Evolutionary conservation across 2,113 vertebrate genomes (phyloP), one percentile per base, ranked within the genome.

Genomic region (Dasyornis broadbenti): DNA sequence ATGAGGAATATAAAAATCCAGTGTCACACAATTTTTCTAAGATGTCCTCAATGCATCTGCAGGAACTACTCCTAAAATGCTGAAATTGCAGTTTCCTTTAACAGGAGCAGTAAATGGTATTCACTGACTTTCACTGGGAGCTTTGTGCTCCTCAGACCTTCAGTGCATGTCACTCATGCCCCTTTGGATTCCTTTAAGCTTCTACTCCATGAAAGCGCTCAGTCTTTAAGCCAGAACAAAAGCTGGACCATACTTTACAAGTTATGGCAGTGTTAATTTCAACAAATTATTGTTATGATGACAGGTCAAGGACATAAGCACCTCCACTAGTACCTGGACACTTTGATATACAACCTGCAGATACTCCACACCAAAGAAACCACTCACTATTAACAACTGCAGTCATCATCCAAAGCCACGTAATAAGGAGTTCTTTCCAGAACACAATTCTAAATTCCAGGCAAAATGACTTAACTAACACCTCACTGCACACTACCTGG

Each of bases 341-440:
- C 19, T 54, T 44, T 8, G 30, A 59, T 28, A 21, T 5, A 66
- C 91, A 71, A 44, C 7, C 10, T 78, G 64, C 78, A 66, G 21
- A 65, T 23, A 89, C 2, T 4, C 27, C 37, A 30, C 13, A 68
- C 5, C 47, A 64, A 89, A 89, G 35, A 84, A 75, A 72, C 7
- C 22, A 19, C 15, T 71, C 19, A 31, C 23, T 59, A 53, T 28
- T 56, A 75, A 33, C 20, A 84, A 39, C 19, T 18, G 6, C 22
- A 45, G 9, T 2, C 15, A 26, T 33, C 21, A 84, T 3, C 18
- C 10, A 9, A 83, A 66, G 19, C 16, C n/a, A 5, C 2, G 2
- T 9, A 56, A 30, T 0, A 0, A 57, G 11, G 2, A 53, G 7
- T 5, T 30, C 30, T 33, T 73, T 31, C 35, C 44, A 56, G 22